A percentile compares a stretch with the other conserved stretches of the same genome.
phyloP scores from a whole-genome alignment of 2,888 invertebrate genomes.

The Dinocampus coccinellae region DNA sequence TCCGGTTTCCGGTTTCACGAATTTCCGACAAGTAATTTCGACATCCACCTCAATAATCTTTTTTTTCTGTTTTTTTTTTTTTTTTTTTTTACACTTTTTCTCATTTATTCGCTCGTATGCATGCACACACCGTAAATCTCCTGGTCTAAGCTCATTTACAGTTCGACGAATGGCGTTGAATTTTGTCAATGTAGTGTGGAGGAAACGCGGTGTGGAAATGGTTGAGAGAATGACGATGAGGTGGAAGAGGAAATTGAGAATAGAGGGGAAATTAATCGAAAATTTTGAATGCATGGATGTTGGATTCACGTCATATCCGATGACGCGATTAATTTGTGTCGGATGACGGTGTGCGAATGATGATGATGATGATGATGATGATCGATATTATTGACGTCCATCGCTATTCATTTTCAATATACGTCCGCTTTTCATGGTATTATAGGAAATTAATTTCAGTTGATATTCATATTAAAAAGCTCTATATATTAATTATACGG shows the following conservation, averaged over 20 bases:
- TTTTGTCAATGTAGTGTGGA: background rate
- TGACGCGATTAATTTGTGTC: constrained; percentile 28
- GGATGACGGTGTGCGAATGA: background rate
- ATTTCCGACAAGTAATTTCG: constrained; percentile 7
- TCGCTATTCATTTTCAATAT: background rate
- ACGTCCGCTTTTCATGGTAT: background rate
- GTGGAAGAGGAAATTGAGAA: background rate
- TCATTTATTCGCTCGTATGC: background rate
- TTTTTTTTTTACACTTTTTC: background rate
- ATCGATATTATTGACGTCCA: background rate
- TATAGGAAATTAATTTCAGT: background rate
- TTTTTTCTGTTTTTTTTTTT: background rate
- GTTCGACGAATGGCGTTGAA: constrained; percentile 17
- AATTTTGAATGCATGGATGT: constrained; percentile 4
- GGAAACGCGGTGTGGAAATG: background rate
- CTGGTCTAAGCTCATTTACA: constrained; percentile 12
- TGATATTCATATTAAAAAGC: no score
- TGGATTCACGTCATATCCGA: constrained; percentile 29
- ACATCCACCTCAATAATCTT: background rate
- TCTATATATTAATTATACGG: no score
- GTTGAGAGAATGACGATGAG: background rate
- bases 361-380: background rate
- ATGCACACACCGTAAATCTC: background rate
- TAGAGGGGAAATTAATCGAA: constrained; percentile 19
- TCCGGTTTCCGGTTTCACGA: constrained; percentile 20